Evolutionary conservation across 2,888 invertebrate species (phyloP), one percentile per base, ranked within the genome.

Genomic region (Drosophila crucigera): DNA sequence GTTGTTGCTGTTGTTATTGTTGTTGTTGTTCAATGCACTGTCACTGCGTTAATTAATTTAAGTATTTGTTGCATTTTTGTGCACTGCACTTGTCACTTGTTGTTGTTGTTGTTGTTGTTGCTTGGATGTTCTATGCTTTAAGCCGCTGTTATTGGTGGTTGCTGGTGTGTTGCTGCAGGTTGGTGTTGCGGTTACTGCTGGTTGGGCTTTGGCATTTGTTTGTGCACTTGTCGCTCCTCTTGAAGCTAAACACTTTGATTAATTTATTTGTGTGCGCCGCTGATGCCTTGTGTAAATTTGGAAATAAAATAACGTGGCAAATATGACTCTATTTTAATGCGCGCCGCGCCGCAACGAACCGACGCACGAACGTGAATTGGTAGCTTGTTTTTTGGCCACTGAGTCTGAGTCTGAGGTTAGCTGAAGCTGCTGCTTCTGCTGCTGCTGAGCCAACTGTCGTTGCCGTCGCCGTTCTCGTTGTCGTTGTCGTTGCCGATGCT

Each of bases 291-390:
- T 78, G 81, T 73, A 83, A 85, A 89, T 89, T 87, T 77, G 80
- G 79, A 78, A 83, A 79, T 84, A 83, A 84, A 90, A 85, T 85
- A 90, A 83, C 84, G 84, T 82, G 84, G 79, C 84, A 88, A 84
- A 80, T 87, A 84, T 84, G 81, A 73, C 82, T 83, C 76, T 80
- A 86, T 82, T 80, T 82, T 84, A 71, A 75, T 75, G 73, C 77
- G 77, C 80, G 87, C 75, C 88, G 88, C 84, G 87, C 87, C 79
- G 88, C 83, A 86, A 89, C 88, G 81, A 83, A 85, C 90, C 91
- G 89, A 89, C 90, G 89, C 89, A 90, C 86, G 90, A 89, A 85
- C 85, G 80, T 74, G 84, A 80, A 89, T 85, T 82, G 89, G 72
- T 83, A 74, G 83, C 89, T 89, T 75, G 89, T 86, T 89, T 89